Evolutionary conservation across 2,797 vertebrate genomes (phyloP).

Genomic region (Melanotaenia nigrans): DNA sequence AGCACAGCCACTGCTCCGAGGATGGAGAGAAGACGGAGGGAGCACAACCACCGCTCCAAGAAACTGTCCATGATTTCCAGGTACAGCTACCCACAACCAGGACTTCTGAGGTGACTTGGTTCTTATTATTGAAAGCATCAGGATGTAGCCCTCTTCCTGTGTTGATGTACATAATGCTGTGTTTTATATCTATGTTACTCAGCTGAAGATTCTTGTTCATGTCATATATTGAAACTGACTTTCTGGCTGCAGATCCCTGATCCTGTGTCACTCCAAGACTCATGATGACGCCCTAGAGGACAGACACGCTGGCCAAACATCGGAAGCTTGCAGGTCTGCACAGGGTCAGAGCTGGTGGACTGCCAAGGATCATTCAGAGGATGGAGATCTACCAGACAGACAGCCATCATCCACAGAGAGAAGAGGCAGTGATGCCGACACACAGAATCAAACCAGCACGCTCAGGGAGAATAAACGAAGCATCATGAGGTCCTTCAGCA

Average conservation of each 20-base stretch:
- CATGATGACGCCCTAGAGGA: constrained; percentile 87
- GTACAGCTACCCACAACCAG: constrained; percentile 43
- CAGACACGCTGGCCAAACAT: constrained; percentile 69
- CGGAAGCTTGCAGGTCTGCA: constrained; percentile 56
- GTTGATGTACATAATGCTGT: too few species aligned
- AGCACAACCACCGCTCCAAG: constrained; percentile 79
- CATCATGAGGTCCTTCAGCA: constrained; percentile 82
- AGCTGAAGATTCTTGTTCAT: background rate
- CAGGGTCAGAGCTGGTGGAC: constrained; percentile 49
- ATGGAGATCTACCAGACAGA: background rate
- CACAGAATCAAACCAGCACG: constrained; percentile 12
- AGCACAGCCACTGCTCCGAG: constrained; percentile 73
- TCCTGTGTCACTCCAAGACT: constrained; percentile 88
- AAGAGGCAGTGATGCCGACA: constrained; percentile 22
- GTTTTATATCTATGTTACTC: background rate
- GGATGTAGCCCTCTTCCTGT: too few species aligned
- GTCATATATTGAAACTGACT: background rate
- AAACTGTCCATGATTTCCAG: constrained; percentile 89
- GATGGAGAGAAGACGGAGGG: constrained; percentile 85
- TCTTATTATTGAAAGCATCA: too few species aligned
- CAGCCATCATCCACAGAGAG: too few species aligned
- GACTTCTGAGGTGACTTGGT: background rate
- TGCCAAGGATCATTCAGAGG: background rate
- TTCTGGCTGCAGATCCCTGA: constrained; percentile 83
- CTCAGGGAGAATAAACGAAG: constrained; percentile 76